Evolutionary conservation across 2,888 invertebrate genomes (phyloP).

Genomic region (Pterobdella sp.): DNA sequence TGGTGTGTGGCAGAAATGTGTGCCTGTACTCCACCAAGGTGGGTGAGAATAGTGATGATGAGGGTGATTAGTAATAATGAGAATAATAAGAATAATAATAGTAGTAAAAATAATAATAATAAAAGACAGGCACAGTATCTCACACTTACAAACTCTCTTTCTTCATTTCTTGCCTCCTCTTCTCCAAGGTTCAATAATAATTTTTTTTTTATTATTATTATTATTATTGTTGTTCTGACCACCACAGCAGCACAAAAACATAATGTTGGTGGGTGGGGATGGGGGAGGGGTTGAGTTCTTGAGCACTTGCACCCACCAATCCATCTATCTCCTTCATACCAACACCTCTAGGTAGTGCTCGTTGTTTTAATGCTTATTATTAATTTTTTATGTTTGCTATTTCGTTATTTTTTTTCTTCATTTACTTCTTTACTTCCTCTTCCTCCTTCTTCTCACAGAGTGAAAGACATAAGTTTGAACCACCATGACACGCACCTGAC

Average conservation of each 20-base stretch:
- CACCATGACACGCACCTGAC: not conserved
- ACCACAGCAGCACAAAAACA: not conserved
- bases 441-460: not conserved
- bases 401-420: too few species aligned
- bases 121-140: conserved; percentile 4
- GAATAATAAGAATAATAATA: not conserved
- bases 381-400: too few species aligned
- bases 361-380: not conserved
- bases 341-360: not conserved
- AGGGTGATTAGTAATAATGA: not conserved
- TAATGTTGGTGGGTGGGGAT: not conserved
- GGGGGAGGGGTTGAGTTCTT: not conserved
- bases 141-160: not conserved
- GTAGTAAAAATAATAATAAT: not conserved
- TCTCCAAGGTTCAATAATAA: conserved; percentile 17
- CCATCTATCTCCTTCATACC: not conserved
- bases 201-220: conserved; percentile 26
- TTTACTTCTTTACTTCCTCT: not conserved
- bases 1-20: conserved; percentile 65
- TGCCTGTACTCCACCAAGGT: conserved; percentile 70
- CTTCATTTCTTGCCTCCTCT: not conserved
- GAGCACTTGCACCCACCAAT: not conserved
- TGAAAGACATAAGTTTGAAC: not conserved
- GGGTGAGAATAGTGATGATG: conserved; percentile 25
- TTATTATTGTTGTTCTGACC: not conserved